Conservation (phyloP, 2,113 vertebrate species). For the Colinus virginianus region DNA sequence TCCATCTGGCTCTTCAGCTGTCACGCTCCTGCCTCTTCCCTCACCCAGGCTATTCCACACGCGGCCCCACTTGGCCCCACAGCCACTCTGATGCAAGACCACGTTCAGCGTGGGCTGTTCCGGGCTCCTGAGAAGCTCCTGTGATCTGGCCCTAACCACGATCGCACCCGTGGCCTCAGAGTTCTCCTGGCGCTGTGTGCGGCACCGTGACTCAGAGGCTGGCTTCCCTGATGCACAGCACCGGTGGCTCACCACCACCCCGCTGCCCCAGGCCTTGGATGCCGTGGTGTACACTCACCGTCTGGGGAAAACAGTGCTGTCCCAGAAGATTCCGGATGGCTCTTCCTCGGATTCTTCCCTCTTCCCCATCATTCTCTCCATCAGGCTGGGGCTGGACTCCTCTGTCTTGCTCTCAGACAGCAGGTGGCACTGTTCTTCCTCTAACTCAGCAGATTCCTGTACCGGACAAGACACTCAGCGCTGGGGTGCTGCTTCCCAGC, state of each 20-base stretch:
- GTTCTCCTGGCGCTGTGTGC: background rate
- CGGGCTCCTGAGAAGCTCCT: background rate
- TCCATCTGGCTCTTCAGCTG: background rate
- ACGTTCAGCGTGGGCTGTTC: background rate
- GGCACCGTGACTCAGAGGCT: background rate
- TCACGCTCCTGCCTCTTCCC: background rate
- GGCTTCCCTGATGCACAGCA: background rate
- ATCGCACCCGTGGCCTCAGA: background rate
- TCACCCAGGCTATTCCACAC: background rate
- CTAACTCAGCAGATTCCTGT: background rate
- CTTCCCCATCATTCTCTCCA: background rate
- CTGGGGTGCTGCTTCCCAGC: background rate
- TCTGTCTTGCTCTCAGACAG: background rate
- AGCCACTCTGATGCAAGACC: background rate
- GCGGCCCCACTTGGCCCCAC: background rate
- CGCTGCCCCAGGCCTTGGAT: background rate
- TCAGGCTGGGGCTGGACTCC: background rate
- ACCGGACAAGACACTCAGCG: background rate
- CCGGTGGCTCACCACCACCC: background rate
- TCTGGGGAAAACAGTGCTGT: background rate
- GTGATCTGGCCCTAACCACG: background rate
- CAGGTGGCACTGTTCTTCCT: background rate
- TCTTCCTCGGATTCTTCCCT: background rate
- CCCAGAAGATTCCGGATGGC: background rate
- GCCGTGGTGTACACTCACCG: background rate